These are phyloP conservation scores for Heliconius hortense DNA, from an alignment of 2,888 invertebrate genomes.

Conservation along the genomic window DNA sequence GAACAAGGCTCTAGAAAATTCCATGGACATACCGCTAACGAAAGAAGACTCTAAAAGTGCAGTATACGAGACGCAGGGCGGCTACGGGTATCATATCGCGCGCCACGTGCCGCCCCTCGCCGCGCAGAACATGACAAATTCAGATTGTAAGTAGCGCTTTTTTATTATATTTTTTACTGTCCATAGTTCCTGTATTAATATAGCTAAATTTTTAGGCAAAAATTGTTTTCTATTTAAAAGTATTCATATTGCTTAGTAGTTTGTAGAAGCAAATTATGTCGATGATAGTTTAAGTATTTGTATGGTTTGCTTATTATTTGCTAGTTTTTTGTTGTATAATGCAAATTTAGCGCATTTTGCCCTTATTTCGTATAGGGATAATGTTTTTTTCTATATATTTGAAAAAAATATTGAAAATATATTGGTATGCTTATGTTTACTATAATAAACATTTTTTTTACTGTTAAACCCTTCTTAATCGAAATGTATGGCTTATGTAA, in stretches of 20 bases:
- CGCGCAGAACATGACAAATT: conserved; percentile 86
- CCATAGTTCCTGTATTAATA: neutral
- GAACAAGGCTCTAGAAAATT: conserved; percentile 95
- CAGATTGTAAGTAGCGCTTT: conserved; percentile 86
- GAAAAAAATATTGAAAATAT: neutral
- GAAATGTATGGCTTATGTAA: neutral
- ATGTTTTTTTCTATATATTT: neutral
- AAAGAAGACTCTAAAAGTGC: conserved; percentile 93
- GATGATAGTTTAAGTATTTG: neutral
- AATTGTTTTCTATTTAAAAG: neutral
- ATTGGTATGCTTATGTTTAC: too few species aligned
- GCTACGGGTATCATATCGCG: conserved; percentile 92
- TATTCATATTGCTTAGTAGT: neutral
- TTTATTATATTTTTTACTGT: neutral
- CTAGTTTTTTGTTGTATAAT: neutral
- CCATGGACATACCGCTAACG: conserved; percentile 90
- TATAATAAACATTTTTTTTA: neutral
- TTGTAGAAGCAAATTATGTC: neutral
- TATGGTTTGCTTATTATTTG: neutral
- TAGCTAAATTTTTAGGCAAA: neutral
- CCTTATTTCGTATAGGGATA: neutral
- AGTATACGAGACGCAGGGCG: conserved; percentile 91
- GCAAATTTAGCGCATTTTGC: neutral
- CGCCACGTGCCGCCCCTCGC: conserved; percentile 84
- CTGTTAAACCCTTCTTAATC: neutral